phyloP scores from a whole-genome alignment of 2,797 vertebrate species.

The Neosalanx taihuensis region DNA sequence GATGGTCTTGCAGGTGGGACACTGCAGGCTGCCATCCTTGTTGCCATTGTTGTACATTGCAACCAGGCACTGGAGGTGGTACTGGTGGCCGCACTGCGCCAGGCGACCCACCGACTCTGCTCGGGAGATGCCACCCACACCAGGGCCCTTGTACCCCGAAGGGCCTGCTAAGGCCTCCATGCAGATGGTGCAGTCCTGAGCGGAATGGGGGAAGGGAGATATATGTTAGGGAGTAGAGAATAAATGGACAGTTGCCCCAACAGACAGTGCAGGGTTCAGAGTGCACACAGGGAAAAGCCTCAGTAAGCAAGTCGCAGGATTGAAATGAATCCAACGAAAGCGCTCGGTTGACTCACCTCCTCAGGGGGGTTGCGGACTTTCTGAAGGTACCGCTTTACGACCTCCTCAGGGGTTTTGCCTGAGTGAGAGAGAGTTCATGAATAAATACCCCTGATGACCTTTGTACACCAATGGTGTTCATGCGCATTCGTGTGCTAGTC shows the following conservation, averaged over 20 bases:
- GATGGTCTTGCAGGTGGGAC: slow-evolving; percentile 96
- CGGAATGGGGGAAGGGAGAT: neutral
- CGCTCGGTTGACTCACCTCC: slow-evolving; percentile 73
- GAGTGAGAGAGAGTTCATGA: neutral
- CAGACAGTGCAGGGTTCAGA: neutral
- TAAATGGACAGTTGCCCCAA: neutral
- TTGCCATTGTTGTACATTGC: slow-evolving; percentile 98
- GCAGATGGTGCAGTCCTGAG: slow-evolving; percentile 92
- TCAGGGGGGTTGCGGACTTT: slow-evolving; percentile 91
- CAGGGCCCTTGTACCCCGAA: slow-evolving; percentile 89
- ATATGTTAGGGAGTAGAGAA: neutral
- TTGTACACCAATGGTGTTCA: neutral
- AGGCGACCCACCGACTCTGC: slow-evolving; percentile 89
- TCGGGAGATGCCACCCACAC: slow-evolving; percentile 72
- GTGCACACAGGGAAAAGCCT: no score
- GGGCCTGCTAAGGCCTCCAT: slow-evolving; percentile 89
- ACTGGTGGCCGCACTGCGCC: slow-evolving; percentile 86
- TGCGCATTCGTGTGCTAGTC: neutral
- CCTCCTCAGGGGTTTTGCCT: slow-evolving; percentile 95
- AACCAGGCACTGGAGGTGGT: slow-evolving; percentile 92
- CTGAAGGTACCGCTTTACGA: slow-evolving; percentile 92
- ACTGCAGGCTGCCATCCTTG: slow-evolving; percentile 96
- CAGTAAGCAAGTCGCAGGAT: no score
- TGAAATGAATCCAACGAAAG: no score
- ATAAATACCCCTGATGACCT: neutral